Evolutionary conservation across 2,888 invertebrate species (phyloP).

Genomic region (Harpagoxenus sublaevis): DNA sequence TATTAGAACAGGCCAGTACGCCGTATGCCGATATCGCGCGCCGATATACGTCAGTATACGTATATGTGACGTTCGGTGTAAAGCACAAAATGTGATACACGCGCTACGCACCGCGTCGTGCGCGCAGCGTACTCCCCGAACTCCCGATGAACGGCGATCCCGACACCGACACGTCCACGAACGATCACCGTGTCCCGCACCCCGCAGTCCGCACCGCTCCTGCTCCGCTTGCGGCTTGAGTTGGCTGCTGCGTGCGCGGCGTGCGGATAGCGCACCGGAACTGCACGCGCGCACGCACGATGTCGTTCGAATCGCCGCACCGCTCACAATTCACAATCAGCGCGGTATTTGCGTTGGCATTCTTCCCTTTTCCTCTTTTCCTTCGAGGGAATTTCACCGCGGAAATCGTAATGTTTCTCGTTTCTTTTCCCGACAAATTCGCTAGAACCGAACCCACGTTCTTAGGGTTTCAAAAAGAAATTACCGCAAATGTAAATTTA

Average conservation of each 20-base stretch:
- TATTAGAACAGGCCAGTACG: not conserved
- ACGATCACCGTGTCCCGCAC: conserved; percentile 27
- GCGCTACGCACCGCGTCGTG: conserved; percentile 14
- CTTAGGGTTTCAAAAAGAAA: not conserved
- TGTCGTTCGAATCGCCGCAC: conserved; percentile 68
- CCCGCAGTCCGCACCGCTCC: too few species aligned
- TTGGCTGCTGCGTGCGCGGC: not conserved
- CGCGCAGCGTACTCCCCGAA: conserved; percentile 21
- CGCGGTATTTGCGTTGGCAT: too few species aligned
- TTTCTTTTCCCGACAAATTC: not conserved
- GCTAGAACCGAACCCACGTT: not conserved
- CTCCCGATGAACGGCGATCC: not conserved
- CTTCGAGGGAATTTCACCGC: not conserved
- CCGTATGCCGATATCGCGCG: conserved; percentile 30
- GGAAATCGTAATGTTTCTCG: not conserved
- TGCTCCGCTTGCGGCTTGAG: too few species aligned
- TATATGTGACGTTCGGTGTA: not conserved
- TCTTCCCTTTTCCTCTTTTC: too few species aligned
- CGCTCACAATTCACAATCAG: too few species aligned
- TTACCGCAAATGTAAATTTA: not conserved
- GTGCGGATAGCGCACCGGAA: conserved; percentile 50
- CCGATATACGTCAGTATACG: not conserved
- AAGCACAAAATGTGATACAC: not conserved
- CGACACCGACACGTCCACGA: conserved; percentile 55
- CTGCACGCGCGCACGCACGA: conserved; percentile 59